phyloP scores from a whole-genome alignment of 2,888 invertebrate genomes.

The Ophonus ardosiacus region DNA sequence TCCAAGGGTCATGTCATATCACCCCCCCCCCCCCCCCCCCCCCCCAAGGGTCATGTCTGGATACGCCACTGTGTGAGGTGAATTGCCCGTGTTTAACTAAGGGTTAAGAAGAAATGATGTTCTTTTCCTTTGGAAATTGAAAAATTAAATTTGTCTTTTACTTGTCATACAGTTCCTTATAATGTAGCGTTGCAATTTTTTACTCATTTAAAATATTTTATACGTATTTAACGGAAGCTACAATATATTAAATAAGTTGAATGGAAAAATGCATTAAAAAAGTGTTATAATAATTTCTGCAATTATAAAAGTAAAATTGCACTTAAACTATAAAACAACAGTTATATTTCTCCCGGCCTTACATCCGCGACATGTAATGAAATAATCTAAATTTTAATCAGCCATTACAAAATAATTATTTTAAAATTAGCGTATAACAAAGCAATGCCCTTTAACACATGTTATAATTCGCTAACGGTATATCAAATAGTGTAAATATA shows the following conservation, averaged over 20 bases:
- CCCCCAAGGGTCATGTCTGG: too few relatives aligned
- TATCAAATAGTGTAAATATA: conserved; percentile 37
- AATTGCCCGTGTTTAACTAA: too few relatives aligned
- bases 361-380: background rate
- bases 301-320: background rate
- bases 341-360: background rate
- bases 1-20: too few relatives aligned
- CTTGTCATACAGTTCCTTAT: too few relatives aligned
- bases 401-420: conserved; percentile 12
- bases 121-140: too few relatives aligned
- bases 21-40: too few relatives aligned
- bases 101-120: too few relatives aligned
- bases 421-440: conserved; percentile 35
- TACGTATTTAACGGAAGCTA: background rate
- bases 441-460: conserved; percentile 8
- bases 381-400: conserved; percentile 13
- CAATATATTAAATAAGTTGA: background rate
- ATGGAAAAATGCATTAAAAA: background rate
- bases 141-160: too few relatives aligned
- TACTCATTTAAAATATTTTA: background rate
- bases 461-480: conserved; percentile 43
- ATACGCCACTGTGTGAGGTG: too few relatives aligned
- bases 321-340: background rate
- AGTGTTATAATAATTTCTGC: background rate
- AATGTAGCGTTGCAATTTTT: background rate